phyloP scores from a whole-genome alignment of 2,797 vertebrate genomes.

The Thamnophis elegans region DNA sequence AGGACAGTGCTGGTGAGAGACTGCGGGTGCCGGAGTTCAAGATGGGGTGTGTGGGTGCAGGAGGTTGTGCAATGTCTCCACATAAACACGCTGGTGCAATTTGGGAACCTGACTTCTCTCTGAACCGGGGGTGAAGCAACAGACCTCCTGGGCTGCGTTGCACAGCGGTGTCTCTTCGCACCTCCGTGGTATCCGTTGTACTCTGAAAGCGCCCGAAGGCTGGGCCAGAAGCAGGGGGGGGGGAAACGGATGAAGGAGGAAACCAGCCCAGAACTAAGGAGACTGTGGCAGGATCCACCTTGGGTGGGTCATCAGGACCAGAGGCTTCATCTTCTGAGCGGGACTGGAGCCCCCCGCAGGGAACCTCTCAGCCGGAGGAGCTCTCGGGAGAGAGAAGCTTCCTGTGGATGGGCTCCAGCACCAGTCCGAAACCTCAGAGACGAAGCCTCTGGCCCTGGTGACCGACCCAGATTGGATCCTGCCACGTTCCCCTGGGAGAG shows the following conservation, averaged over 20 bases:
- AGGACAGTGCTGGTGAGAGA: background rate
- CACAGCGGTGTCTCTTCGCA: no score
- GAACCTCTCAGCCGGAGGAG: no score
- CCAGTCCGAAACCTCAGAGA: background rate
- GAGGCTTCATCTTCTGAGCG: no score
- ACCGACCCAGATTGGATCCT: background rate
- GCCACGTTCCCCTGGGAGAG: background rate
- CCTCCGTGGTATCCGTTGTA: no score
- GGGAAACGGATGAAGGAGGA: background rate
- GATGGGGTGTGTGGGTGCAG: background rate
- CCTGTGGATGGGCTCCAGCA: no score
- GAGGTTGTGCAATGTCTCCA: background rate
- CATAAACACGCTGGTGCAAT: background rate
- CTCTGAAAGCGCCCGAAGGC: no score
- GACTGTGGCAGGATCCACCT: background rate
- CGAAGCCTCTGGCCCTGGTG: background rate
- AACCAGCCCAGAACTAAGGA: background rate
- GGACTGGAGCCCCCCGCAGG: background rate
- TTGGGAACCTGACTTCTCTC: background rate
- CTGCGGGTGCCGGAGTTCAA: background rate
- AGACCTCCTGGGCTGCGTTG: background rate
- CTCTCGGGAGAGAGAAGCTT: no score
- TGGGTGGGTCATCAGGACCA: no score
- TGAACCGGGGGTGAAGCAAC: background rate
- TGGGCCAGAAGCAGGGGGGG: background rate